These are phyloP conservation scores for Euwallacea fornicatus DNA, from an alignment of 1,140 invertebrate genomes.

Conservation along the genomic window DNA sequence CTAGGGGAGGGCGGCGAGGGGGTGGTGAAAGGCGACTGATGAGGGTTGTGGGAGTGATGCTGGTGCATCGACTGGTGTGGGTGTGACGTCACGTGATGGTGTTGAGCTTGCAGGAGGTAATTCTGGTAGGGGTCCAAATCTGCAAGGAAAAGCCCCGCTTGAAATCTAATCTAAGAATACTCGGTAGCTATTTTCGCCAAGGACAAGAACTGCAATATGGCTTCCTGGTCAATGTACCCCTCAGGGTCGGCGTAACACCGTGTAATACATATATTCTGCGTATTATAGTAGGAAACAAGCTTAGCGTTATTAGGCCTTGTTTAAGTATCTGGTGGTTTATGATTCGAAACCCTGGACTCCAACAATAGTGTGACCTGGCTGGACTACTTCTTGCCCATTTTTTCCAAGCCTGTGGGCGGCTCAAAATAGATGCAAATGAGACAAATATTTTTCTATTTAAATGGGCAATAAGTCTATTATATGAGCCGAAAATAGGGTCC, in stretches of 20 bases:
- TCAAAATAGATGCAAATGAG: too few relatives aligned
- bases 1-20: constrained; percentile 62
- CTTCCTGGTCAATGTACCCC: constrained; percentile 30
- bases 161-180: constrained; percentile 8
- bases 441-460: too few relatives aligned
- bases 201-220: constrained; percentile 23
- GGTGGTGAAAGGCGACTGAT: constrained; percentile 64
- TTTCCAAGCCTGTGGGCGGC: too few relatives aligned
- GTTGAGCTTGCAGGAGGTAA: constrained; percentile 60
- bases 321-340: too few relatives aligned
- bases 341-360: too few relatives aligned
- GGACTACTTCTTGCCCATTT: too few relatives aligned
- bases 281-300: too few relatives aligned
- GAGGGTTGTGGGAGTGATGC: constrained; percentile 54
- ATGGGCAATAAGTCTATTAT: too few relatives aligned
- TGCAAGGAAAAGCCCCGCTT: constrained; percentile 46
- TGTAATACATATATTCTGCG: neutral
- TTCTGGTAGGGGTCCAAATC: constrained; percentile 63
- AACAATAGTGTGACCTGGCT: too few relatives aligned
- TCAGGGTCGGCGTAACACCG: constrained; percentile 17
- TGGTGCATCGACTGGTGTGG: constrained; percentile 46
- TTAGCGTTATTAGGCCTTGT: too few relatives aligned
- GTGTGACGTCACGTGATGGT: constrained; percentile 46
- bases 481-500: too few relatives aligned
- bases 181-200: constrained; percentile 26